Percentiles rank a stretch among this genome's conserved stretches.
Conservation (phyloP, 1,140 invertebrate species). For the Aphidius ervi region DNA sequence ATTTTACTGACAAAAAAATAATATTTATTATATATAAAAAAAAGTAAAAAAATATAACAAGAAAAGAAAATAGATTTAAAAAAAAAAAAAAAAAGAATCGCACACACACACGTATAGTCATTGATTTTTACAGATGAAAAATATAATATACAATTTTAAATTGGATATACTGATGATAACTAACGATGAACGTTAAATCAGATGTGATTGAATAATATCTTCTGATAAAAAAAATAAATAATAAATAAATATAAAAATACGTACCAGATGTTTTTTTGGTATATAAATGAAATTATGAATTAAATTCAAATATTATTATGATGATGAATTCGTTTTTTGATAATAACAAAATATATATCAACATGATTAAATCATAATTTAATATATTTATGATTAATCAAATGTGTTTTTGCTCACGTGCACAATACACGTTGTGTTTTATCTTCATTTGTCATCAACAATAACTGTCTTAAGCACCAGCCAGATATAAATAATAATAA, state of each 20-base stretch:
- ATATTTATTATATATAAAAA: no score
- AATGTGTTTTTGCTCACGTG: slow-evolving; percentile 47
- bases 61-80: no score
- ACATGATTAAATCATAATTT: slow-evolving; percentile 49
- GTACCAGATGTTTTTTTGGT: slow-evolving; percentile 47
- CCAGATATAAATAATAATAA: slow-evolving; percentile 27
- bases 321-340: slow-evolving; percentile 46
- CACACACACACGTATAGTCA: no score
- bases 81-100: no score
- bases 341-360: slow-evolving; percentile 22
- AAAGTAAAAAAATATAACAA: no score
- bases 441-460: slow-evolving; percentile 50
- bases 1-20: no score
- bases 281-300: slow-evolving; percentile 37
- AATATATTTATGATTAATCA: slow-evolving; percentile 44
- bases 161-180: slow-evolving; percentile 44
- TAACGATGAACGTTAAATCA: slow-evolving; percentile 39
- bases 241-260: slow-evolving; percentile 51
- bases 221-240: slow-evolving; percentile 35
- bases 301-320: slow-evolving; percentile 47
- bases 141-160: slow-evolving; percentile 26
- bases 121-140: no score
- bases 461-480: slow-evolving; percentile 50
- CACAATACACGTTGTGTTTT: slow-evolving; percentile 27
- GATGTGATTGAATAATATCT: slow-evolving; percentile 45